Conservation (phyloP, 2,113 vertebrate genomes). For the Corvus cornix region DNA sequence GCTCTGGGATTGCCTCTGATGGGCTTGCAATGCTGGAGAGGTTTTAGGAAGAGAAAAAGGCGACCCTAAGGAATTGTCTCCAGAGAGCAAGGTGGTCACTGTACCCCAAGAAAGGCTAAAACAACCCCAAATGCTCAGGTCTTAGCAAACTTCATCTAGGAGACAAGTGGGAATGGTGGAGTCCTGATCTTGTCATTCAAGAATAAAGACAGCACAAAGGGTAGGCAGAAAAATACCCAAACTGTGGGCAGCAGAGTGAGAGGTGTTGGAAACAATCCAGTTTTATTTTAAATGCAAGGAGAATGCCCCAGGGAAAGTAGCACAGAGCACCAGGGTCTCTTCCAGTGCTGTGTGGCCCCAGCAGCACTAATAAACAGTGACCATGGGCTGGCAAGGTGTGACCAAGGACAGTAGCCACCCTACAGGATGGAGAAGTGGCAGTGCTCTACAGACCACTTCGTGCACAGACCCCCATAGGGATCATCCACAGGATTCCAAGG, state of each 20-base stretch:
- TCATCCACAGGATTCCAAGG: not conserved
- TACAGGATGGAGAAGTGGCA: not conserved
- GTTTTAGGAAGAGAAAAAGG: not conserved
- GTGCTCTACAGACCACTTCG: not conserved
- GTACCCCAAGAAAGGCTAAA: not conserved
- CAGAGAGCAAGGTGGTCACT: not conserved
- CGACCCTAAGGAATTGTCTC: not conserved
- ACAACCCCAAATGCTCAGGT: not conserved
- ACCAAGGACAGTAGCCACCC: not conserved
- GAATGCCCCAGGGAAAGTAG: not conserved
- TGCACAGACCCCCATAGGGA: rapidly evolving
- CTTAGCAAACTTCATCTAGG: not conserved
- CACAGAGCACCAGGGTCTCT: not conserved
- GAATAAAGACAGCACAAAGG: not conserved
- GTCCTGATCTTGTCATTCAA: not conserved
- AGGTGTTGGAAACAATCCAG: not conserved
- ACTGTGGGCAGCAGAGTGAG: not conserved
- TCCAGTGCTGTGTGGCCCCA: not conserved
- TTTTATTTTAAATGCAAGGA: not conserved
- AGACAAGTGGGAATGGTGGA: not conserved
- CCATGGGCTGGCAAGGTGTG: not conserved
- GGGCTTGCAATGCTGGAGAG: not conserved
- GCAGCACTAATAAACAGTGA: not conserved
- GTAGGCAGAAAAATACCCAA: not conserved
- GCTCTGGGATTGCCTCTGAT: not conserved